Percentiles rank a stretch among this genome's conserved stretches.
Evolutionary conservation across 2,113 vertebrate genomes (phyloP).

Genomic region (Oreamnos americanus): DNA sequence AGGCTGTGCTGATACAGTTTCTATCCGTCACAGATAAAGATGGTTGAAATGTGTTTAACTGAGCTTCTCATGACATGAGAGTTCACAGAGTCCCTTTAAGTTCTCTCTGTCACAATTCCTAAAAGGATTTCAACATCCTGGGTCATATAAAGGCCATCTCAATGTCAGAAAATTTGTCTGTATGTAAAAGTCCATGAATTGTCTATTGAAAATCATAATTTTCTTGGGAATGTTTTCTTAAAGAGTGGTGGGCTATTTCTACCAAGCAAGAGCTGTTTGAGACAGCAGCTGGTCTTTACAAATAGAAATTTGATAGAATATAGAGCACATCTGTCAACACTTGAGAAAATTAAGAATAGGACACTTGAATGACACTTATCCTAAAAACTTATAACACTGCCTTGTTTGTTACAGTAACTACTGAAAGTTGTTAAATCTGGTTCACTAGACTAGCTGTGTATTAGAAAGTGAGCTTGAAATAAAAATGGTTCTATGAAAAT

Average conservation of each 20-base stretch:
- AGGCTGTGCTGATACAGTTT: neutral
- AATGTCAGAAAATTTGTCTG: neutral
- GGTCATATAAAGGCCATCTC: neutral
- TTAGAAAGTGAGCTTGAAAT: constrained; percentile 16
- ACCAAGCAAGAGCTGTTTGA: neutral
- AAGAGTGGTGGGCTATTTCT: constrained; percentile 20
- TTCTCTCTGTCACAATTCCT: neutral
- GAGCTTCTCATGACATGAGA: neutral
- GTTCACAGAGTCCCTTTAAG: neutral
- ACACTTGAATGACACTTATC: constrained; percentile 12
- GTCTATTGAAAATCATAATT: neutral
- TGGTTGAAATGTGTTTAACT: neutral
- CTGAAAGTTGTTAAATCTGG: neutral
- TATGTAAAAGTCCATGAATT: neutral
- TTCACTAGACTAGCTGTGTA: neutral
- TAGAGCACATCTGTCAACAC: neutral
- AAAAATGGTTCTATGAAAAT: neutral
- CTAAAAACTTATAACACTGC: neutral
- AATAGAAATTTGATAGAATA: neutral
- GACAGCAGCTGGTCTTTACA: constrained; percentile 7
- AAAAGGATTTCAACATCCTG: neutral
- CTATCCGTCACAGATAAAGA: neutral
- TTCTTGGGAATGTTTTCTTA: neutral
- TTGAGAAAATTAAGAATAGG: constrained; percentile 29
- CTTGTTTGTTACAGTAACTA: neutral